phyloP scores from a whole-genome alignment of 2,113 vertebrate genomes.

The Thomomys bottae region DNA sequence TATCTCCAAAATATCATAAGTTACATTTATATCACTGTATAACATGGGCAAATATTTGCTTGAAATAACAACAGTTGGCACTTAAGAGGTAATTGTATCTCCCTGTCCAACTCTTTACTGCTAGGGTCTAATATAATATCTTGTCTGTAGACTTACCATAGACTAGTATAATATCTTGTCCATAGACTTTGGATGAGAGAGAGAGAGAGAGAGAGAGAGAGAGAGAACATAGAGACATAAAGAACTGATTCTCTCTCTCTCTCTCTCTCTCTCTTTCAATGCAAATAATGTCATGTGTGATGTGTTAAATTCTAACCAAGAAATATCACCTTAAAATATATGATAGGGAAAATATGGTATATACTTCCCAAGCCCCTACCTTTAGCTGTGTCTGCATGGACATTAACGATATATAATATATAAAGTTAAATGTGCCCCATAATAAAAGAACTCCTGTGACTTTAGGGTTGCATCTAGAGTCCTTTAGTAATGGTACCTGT shows the following conservation, averaged over 20 bases:
- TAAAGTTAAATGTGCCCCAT: background rate
- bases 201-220: too few relatives aligned
- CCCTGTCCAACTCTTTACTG: too few relatives aligned
- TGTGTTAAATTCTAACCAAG: background rate
- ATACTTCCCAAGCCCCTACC: too few relatives aligned
- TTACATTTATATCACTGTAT: background rate
- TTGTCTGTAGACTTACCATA: too few relatives aligned
- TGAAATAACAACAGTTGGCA: background rate
- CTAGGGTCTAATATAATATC: too few relatives aligned
- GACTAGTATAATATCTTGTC: too few relatives aligned
- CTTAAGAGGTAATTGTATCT: too few relatives aligned
- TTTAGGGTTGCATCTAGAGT: background rate
- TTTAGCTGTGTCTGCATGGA: background rate
- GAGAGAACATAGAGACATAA: too few relatives aligned
- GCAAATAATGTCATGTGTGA: background rate
- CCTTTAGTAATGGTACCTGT: background rate
- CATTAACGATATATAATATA: background rate
- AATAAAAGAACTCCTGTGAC: background rate
- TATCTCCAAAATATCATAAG: background rate
- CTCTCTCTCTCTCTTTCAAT: background rate
- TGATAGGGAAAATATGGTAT: background rate
- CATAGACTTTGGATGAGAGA: too few relatives aligned
- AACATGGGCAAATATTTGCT: background rate
- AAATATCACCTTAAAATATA: constrained; percentile 7
- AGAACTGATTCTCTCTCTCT: too few relatives aligned